Conservation (phyloP, 2,797 vertebrate species). For the Jordanella pulchra region DNA sequence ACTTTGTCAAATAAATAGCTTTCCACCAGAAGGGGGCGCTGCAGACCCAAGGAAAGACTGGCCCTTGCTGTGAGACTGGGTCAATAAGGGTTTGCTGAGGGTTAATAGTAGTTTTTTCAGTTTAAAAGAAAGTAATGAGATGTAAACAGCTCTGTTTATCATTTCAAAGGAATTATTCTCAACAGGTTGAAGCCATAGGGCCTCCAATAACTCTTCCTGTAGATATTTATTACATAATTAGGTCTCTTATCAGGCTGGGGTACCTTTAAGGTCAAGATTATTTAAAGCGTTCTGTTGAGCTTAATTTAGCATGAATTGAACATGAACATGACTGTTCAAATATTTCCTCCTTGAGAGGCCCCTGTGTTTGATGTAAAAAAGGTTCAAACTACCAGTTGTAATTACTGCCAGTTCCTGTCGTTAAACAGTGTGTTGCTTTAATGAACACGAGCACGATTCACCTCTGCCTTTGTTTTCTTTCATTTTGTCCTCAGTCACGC, state of each 20-base stretch:
- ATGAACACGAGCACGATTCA: conserved; percentile 5
- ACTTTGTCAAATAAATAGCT: too few relatives aligned
- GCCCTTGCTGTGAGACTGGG: background rate
- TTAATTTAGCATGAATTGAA: too few relatives aligned
- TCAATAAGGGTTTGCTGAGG: background rate
- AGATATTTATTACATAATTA: background rate
- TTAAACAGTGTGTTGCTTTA: background rate
- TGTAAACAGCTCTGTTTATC: too few relatives aligned
- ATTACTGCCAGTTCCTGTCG: background rate
- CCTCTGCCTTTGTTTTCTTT: conserved; percentile 18
- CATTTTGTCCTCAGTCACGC: background rate
- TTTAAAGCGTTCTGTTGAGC: background rate
- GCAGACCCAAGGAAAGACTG: background rate
- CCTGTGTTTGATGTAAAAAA: background rate
- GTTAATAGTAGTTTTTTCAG: background rate
- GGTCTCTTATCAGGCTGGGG: background rate
- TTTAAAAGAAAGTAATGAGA: background rate
- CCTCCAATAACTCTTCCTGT: background rate
- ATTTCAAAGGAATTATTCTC: background rate
- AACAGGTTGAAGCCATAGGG: background rate
- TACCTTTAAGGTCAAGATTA: conserved; percentile 2
- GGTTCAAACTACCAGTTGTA: background rate
- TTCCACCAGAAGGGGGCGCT: conserved; percentile 1
- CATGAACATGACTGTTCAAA: too few relatives aligned
- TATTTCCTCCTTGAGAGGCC: background rate